These are phyloP conservation scores for Lampris megalopsis DNA, from an alignment of 2,113 vertebrate genomes.

Conservation along the genomic window DNA sequence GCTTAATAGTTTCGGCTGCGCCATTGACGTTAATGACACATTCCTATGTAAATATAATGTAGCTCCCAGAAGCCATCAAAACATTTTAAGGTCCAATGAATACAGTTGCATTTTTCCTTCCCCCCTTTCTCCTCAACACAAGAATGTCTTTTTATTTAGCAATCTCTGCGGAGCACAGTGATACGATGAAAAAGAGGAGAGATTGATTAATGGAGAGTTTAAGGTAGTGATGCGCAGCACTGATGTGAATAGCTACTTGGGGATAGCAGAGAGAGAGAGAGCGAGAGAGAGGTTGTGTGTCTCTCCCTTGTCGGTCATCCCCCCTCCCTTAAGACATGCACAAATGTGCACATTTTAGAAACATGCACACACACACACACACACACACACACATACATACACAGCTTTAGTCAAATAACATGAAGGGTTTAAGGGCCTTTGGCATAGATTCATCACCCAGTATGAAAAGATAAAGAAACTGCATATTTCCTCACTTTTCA, in stretches of 20 bases:
- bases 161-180: slow-evolving; percentile 82
- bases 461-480: slow-evolving; percentile 82
- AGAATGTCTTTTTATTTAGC: slow-evolving; percentile 94
- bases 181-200: slow-evolving; percentile 83
- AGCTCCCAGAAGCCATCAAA: slow-evolving; percentile 91
- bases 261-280: slow-evolving; percentile 63
- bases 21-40: slow-evolving; percentile 97
- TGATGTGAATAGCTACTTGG: slow-evolving; percentile 80
- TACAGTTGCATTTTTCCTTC: slow-evolving; percentile 88
- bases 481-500: slow-evolving; percentile 80
- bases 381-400: slow-evolving; percentile 33
- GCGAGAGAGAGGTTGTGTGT: slow-evolving; percentile 59
- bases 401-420: slow-evolving; percentile 51
- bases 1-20: slow-evolving; percentile 97
- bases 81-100: slow-evolving; percentile 97
- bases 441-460: slow-evolving; percentile 78
- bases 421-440: slow-evolving; percentile 77
- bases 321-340: neutral
- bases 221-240: slow-evolving; percentile 84
- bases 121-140: slow-evolving; percentile 77
- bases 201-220: slow-evolving; percentile 88
- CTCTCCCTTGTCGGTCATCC: slow-evolving; percentile 31
- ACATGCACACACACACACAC: slow-evolving; percentile 25
- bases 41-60: slow-evolving; percentile 96
- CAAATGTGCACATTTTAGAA: slow-evolving; percentile 32